phyloP scores from a whole-genome alignment of 2,888 invertebrate genomes.

The Reticulitermes lucifugus region DNA sequence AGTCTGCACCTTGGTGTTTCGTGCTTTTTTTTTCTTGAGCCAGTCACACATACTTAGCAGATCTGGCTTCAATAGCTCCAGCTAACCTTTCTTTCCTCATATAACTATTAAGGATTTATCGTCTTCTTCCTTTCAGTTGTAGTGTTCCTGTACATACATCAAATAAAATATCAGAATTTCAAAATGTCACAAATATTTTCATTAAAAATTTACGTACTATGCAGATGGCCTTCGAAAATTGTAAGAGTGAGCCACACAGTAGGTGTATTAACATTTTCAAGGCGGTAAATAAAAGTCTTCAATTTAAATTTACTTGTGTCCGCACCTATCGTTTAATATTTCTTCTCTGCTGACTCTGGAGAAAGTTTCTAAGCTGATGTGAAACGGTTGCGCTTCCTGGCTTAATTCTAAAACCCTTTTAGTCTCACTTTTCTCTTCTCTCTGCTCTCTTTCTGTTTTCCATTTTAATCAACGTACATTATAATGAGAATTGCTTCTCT shows the following conservation, averaged over 20 bases:
- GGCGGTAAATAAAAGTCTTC: not conserved
- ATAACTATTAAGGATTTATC: no score
- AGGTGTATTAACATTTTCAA: not conserved
- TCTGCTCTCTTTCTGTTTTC: constrained; percentile 37
- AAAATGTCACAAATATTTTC: no score
- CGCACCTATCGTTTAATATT: constrained; percentile 15
- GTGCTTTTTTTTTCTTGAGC: no score
- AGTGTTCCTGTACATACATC: no score
- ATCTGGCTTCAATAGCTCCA: no score
- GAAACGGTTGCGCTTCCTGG: constrained; percentile 19
- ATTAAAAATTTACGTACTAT: no score
- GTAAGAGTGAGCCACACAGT: not conserved
- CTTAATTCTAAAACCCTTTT: constrained; percentile 3
- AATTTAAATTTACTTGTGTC: not conserved
- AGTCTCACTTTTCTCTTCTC: not conserved
- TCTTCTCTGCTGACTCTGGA: constrained; percentile 27
- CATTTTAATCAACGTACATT: constrained; percentile 44
- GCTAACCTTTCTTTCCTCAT: no score
- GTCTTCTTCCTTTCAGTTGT: no score
- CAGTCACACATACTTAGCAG: no score
- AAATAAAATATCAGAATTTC: no score
- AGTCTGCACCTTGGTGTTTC: no score
- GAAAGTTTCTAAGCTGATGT: constrained; percentile 24
- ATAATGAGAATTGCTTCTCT: not conserved
- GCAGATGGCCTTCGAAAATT: no score